Percentiles rank a stretch among this genome's conserved stretches.
These are phyloP conservation scores for Luffia ferchaultella DNA, from an alignment of 2,888 invertebrate species.

Conservation along the genomic window DNA sequence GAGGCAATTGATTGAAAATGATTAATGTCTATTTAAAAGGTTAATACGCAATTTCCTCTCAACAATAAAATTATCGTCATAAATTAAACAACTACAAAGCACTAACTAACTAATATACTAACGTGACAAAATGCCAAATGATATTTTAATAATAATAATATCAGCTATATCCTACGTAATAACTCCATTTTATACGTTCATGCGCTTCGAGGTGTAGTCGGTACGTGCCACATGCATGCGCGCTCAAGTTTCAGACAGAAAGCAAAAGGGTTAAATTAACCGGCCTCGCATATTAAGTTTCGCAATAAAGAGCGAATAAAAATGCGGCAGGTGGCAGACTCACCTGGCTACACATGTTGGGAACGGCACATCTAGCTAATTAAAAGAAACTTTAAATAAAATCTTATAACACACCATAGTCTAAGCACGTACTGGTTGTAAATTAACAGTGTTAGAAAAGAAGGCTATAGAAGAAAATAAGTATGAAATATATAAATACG, in stretches of 20 bases:
- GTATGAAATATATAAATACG: too few species aligned
- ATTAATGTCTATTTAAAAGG: too few species aligned
- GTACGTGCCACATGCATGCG: background rate
- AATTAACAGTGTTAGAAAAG: background rate
- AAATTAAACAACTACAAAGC: too few species aligned
- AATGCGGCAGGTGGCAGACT: constrained; percentile 44
- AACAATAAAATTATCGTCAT: too few species aligned
- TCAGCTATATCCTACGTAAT: too few species aligned
- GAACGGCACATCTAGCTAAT: constrained; percentile 37
- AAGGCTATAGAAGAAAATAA: too few species aligned
- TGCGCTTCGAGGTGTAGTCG: background rate
- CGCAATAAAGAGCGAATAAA: constrained; percentile 34
- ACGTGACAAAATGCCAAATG: too few species aligned
- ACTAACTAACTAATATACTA: too few species aligned
- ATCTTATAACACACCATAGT: background rate
- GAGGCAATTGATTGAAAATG: too few species aligned
- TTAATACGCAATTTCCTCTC: too few species aligned
- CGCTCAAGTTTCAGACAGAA: constrained; percentile 46
- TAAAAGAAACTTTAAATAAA: constrained; percentile 28
- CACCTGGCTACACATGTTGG: constrained; percentile 55
- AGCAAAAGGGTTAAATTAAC: constrained; percentile 30
- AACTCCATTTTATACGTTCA: too few species aligned
- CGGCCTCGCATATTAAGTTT: constrained; percentile 47
- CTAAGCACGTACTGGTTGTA: background rate
- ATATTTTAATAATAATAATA: too few species aligned